Percentiles rank a stretch among this genome's conserved stretches.
These are phyloP conservation scores for Oreocharis arfaki DNA, from an alignment of 2,113 vertebrate species.

Conservation along the genomic window DNA sequence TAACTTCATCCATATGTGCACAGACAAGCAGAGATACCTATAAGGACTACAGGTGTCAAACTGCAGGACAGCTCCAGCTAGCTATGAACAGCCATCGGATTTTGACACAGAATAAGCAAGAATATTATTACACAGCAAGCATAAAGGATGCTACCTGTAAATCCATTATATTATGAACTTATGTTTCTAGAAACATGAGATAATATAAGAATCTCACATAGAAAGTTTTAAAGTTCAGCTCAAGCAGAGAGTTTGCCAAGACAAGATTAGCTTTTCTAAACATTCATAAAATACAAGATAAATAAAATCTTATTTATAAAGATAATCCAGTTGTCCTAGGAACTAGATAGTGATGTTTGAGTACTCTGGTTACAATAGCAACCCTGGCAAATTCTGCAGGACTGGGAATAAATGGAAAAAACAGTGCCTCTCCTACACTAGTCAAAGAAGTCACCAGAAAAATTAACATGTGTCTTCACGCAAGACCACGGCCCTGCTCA, in stretches of 20 bases:
- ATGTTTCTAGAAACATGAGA: background rate
- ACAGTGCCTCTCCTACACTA: background rate
- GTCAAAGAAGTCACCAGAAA: background rate
- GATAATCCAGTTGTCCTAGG: background rate
- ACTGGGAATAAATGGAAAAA: background rate
- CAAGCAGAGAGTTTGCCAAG: background rate
- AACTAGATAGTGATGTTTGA: background rate
- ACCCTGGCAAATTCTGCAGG: background rate
- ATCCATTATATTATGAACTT: background rate
- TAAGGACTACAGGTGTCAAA: background rate
- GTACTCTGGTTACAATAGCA: background rate
- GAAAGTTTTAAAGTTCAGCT: background rate
- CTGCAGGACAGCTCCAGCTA: background rate
- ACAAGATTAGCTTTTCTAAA: background rate
- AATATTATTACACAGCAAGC: background rate
- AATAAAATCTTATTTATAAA: background rate
- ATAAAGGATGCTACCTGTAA: background rate
- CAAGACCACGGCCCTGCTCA: accelerated
- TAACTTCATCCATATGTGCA: background rate
- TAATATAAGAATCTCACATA: background rate
- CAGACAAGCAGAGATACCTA: background rate
- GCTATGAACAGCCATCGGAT: background rate
- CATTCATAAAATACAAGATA: background rate
- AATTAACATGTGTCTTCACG: background rate
- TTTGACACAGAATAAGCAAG: background rate